Conservation (phyloP, 2,888 invertebrate genomes). For the Melanchra persicariae region DNA sequence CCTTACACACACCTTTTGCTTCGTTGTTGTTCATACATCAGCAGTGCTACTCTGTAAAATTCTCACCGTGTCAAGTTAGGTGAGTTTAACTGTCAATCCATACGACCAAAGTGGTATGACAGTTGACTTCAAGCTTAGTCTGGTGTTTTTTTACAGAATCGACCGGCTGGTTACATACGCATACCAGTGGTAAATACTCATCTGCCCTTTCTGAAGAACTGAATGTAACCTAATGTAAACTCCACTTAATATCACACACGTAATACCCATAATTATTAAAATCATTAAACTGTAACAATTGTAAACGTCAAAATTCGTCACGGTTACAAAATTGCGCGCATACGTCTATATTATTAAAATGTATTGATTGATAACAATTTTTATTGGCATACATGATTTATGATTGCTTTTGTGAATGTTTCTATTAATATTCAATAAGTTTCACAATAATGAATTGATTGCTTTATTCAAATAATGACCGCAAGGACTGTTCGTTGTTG, state of each 20-base stretch:
- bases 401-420: constrained; percentile 43
- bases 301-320: constrained; percentile 51
- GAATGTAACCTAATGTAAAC: constrained; percentile 2
- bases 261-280: constrained; percentile 45
- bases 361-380: constrained; percentile 55
- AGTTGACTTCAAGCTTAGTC: too few relatives aligned
- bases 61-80: too few relatives aligned
- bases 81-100: too few relatives aligned
- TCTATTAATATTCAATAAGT: constrained; percentile 25
- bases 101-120: too few relatives aligned
- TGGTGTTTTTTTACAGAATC: too few relatives aligned
- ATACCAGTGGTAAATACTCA: too few relatives aligned
- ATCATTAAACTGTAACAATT: constrained; percentile 54
- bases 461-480: constrained; percentile 1
- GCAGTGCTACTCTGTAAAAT: too few relatives aligned
- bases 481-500: background rate
- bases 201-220: background rate
- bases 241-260: constrained; percentile 21
- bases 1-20: too few relatives aligned
- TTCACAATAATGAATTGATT: constrained; percentile 22
- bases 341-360: constrained; percentile 53
- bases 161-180: too few relatives aligned
- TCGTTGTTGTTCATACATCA: too few relatives aligned
- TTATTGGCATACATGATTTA: constrained; percentile 43
- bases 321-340: constrained; percentile 43